A percentile compares a stretch with the other conserved stretches of the same genome.
These are phyloP conservation scores for Chiloscyllium plagiosum DNA, from an alignment of 2,113 vertebrate species.

Conservation along the genomic window DNA sequence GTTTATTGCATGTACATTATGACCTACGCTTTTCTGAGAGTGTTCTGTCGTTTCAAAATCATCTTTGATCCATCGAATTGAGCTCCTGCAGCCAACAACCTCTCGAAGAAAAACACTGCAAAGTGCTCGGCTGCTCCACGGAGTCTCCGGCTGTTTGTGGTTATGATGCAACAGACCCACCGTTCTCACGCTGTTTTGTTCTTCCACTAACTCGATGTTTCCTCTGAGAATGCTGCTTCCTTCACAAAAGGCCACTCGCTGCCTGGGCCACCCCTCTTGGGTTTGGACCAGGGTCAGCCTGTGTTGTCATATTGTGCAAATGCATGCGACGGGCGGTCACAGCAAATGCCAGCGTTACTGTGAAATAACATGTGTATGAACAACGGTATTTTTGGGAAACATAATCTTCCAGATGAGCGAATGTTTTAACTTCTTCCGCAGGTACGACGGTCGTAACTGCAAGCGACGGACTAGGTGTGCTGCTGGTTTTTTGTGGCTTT, in stretches of 20 bases:
- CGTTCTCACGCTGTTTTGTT: background rate
- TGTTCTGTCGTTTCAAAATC: background rate
- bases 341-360: constrained; percentile 42
- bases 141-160: background rate
- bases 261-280: background rate
- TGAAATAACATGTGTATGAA: constrained; percentile 64
- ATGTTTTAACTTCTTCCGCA: constrained; percentile 78
- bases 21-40: background rate
- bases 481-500: constrained; percentile 79
- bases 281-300: no score
- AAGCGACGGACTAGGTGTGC: constrained; percentile 81
- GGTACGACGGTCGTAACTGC: constrained; percentile 83
- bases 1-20: background rate
- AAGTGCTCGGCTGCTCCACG: background rate
- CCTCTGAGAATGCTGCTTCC: background rate
- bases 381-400: constrained; percentile 59
- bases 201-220: background rate
- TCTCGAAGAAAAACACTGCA: background rate
- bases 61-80: background rate
- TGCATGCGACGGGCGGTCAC: constrained; percentile 65
- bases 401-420: constrained; percentile 71
- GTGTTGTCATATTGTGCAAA: constrained; percentile 58
- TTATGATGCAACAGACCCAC: background rate
- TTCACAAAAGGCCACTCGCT: background rate
- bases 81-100: background rate